phyloP scores from a whole-genome alignment of 2,888 invertebrate genomes.

The Macrophya alboannulata region DNA sequence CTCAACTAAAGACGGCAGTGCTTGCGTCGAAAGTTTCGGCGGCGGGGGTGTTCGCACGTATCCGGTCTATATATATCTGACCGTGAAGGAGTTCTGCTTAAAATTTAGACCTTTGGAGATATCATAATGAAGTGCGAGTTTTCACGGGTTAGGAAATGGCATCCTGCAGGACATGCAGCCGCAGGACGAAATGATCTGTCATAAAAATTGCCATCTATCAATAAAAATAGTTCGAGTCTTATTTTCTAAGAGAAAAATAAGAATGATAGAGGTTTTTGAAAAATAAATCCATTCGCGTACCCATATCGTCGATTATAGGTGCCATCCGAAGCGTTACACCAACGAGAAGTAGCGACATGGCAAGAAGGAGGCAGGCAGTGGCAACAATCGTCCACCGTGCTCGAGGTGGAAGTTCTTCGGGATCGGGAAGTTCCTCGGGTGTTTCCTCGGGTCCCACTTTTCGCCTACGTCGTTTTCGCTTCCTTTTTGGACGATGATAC shows the following conservation, averaged over 20 bases:
- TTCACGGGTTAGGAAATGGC: not conserved
- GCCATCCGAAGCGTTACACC: slow-evolving; percentile 97
- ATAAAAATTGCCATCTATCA: no score
- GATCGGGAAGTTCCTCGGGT: slow-evolving; percentile 85
- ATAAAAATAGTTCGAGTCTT: no score
- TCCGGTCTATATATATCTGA: slow-evolving; percentile 54
- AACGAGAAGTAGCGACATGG: slow-evolving; percentile 94
- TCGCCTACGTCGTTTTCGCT: slow-evolving; percentile 77
- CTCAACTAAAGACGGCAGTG: slow-evolving; percentile 38
- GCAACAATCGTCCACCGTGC: slow-evolving; percentile 96
- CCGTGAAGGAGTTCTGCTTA: slow-evolving; percentile 38
- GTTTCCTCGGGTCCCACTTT: slow-evolving; percentile 72
- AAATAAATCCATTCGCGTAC: slow-evolving; percentile 83
- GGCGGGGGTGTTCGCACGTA: slow-evolving; percentile 36
- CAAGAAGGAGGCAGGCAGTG: slow-evolving; percentile 92
- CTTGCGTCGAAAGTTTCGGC: slow-evolving; percentile 36
- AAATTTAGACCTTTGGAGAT: slow-evolving; percentile 29
- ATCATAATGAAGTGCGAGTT: not conserved
- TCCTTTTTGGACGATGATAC: slow-evolving; percentile 76
- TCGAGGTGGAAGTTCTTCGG: slow-evolving; percentile 91
- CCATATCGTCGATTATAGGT: slow-evolving; percentile 97
- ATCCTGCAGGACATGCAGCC: not conserved
- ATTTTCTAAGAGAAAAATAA: not conserved
- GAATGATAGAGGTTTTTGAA: not conserved
- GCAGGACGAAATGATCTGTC: not conserved